phyloP scores from a whole-genome alignment of 1,140 invertebrate genomes.

The Papilio aristodemus region DNA sequence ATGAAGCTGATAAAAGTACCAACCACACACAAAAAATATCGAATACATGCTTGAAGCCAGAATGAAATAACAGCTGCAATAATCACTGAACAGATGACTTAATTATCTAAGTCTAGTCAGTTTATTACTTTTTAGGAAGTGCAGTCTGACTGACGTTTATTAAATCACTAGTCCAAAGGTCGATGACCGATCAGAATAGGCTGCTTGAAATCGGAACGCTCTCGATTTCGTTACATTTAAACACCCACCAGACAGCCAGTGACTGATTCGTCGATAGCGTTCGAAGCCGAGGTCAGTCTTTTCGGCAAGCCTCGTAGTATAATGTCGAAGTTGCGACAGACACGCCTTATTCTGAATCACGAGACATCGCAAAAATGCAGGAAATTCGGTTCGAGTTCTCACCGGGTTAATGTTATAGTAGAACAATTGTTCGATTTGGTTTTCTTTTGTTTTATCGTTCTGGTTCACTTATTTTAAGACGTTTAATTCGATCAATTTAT shows the following conservation, averaged over 20 bases:
- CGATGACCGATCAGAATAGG: slow-evolving; percentile 11
- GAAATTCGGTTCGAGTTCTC: slow-evolving; percentile 48
- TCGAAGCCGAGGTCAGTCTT: slow-evolving; percentile 52
- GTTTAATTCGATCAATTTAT: neutral
- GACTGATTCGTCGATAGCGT: neutral
- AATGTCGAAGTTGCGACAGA: slow-evolving; percentile 61
- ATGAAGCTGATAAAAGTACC: no score
- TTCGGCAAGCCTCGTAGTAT: slow-evolving; percentile 60
- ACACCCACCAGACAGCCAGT: neutral
- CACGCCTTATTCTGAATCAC: slow-evolving; percentile 58
- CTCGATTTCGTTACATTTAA: slow-evolving; percentile 37
- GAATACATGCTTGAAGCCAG: no score
- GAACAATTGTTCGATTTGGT: neutral
- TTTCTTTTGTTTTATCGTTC: neutral
- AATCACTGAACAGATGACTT: no score
- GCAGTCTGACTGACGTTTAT: no score
- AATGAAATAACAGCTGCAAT: no score
- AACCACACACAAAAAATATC: no score
- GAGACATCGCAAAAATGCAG: slow-evolving; percentile 58
- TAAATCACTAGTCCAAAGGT: neutral
- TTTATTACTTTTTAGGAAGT: no score
- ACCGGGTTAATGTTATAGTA: slow-evolving; percentile 37
- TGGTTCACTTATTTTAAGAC: neutral
- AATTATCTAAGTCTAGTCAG: no score
- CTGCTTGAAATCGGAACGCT: slow-evolving; percentile 5